Evolutionary conservation across 2,113 vertebrate species (phyloP), one percentile per base, ranked within the genome.

Genomic region (Seriola quinqueradiata): DNA sequence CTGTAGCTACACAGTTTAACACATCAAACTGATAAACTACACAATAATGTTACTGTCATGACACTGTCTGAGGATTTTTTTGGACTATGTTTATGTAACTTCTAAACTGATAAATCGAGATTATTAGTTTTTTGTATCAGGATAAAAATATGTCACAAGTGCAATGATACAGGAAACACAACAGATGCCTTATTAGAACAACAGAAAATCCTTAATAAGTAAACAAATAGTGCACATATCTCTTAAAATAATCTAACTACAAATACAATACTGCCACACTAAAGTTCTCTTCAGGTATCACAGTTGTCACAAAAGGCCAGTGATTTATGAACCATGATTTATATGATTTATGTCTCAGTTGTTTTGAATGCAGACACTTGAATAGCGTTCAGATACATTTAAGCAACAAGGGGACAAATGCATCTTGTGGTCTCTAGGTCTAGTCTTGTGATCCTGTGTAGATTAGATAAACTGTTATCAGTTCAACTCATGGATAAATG

Each of bases 371-470:
- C 25, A 72, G 54, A 55, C 42, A 3, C 36, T 28, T 78, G n/a
- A 1, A 42, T 28, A 38, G 55, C 7, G 19, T 34, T 44, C 57
- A n/a, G 8, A 61, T 60, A 44, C 3, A 5, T 68, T 46, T 40
- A 46, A 71, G 60, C 71, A 52, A 28, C 59, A 57, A 23, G 52
- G 67, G 52, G 13, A 63, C 71, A 78, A 73, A 80, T 71, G 14
- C 7, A 14, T 81, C 50, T 60, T 79, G 63, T 66, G 68, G 32
- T 79, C 68, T 52, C 65, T 52, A 70, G 71, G 66, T 19, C 25
- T 4, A 3, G 54, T 70, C 77, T 82, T 79, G 84, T 83, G 87
- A 89, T 83, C 50, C 64, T 38, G 46, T 66, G 48, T 36, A 42
- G 63, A 72, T 58, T 59, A 44, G 38, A 76, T 60, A 68, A 77